Base-by-base conservation (phyloP, 2,797 vertebrate species). In the Apogon hyalosoma region DNA sequence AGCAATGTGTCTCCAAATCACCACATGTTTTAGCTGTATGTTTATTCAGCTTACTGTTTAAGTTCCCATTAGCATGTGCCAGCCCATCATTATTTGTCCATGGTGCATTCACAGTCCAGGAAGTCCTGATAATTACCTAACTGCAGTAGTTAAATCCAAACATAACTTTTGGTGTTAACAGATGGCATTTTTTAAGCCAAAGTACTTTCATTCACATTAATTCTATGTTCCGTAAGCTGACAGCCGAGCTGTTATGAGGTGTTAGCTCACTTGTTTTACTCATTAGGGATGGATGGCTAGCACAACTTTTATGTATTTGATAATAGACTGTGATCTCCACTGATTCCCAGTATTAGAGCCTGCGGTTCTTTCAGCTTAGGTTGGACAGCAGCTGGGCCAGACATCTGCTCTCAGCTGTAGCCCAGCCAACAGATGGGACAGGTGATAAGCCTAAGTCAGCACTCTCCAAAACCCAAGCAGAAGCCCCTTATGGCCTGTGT, bases 341-440 rank as follows among this genome's bases (percentile, higher is more conserved):
- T 74, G 73, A 78, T 67, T 86, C 70, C 69, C 64, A 11, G 50
- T 63, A 77, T 79, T 82, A 80, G 77, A 83, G 60, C 47, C 55
- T 62, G 75, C 7, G 36, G 72, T 72, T 77, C 66, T 68, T 56
- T 64, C 68, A 62, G 75, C 71, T 71, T 77, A 62, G 72, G 60
- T 69, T 47, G 77, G 79, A 63, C 68, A 63, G 79, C 89, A 90
- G 86, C 84, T 90, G 89, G 80, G 77, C 75, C 72, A 83, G 81
- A 87, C 89, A 90, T 92, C 89, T 92, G 87, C 79, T 84, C 88
- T 88, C 80, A 85, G 90, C 88, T 77, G 87, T 68, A 72, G 83
- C 70, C 63, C 61, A 11, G 80, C 84, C 84, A 88, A 76, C 91
- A 90, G 89, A 91, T 90, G 89, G 85, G 85, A 87, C 90, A 90